A percentile compares a stretch with the other conserved stretches of the same genome.
Evolutionary conservation across 2,888 invertebrate genomes (phyloP).

Genomic region (Rhyacophila evoluta): DNA sequence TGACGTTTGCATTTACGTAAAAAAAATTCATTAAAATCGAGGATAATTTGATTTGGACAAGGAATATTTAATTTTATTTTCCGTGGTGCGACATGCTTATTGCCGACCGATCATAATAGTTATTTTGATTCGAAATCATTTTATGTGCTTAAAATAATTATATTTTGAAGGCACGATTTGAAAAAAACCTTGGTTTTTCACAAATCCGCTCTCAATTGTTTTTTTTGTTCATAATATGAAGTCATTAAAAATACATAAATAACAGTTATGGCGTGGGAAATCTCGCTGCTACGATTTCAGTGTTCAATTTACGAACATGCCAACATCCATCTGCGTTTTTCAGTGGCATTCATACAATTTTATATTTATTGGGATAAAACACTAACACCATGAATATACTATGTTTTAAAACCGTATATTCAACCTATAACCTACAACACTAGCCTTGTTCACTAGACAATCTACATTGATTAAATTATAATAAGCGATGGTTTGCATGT

Average conservation of each 20-base stretch:
- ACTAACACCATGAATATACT: too few species aligned
- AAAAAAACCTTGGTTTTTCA: slow-evolving; percentile 21
- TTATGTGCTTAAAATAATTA: not conserved
- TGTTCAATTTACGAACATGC: slow-evolving; percentile 14
- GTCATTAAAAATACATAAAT: slow-evolving; percentile 20
- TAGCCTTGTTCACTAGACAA: too few species aligned
- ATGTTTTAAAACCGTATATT: too few species aligned
- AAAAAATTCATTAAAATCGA: too few species aligned
- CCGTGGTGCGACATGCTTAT: too few species aligned
- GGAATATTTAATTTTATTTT: too few species aligned
- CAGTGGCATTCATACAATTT: not conserved
- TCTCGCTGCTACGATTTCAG: not conserved
- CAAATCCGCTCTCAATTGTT: slow-evolving; percentile 25
- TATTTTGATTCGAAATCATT: slow-evolving; percentile 2
- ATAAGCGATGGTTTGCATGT: too few species aligned
- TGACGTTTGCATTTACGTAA: too few species aligned
- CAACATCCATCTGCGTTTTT: not conserved
- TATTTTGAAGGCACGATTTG: not conserved
- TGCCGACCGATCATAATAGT: not conserved
- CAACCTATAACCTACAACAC: too few species aligned
- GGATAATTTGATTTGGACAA: too few species aligned
- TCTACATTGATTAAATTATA: too few species aligned
- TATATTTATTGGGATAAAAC: too few species aligned
- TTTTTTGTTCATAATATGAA: slow-evolving; percentile 9
- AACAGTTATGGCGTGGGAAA: slow-evolving; percentile 28